Evolutionary conservation across 2,797 vertebrate genomes (phyloP), one percentile per base, ranked within the genome.

Genomic region (Coregonus ussuriensis): DNA sequence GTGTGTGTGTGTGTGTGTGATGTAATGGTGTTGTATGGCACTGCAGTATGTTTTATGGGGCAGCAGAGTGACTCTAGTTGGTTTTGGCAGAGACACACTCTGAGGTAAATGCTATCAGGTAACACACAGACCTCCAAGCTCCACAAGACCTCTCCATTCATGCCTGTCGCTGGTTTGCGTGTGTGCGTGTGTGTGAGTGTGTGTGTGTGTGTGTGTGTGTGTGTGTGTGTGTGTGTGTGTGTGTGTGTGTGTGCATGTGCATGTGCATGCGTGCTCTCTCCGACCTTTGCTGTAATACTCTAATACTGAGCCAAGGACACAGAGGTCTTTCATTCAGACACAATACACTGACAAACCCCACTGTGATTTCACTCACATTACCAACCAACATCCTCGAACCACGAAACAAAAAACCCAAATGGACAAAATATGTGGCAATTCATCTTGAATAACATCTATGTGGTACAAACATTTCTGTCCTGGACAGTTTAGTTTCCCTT

Each of bases 281-380:
- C 82, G 83, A 86, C 86, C 86, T 83, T 81, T 79, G 72, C 21
- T 41, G 75, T 71, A 72, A 83, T 74, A 72, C 81, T 77, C 74
- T 65, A 71, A 80, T 74, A 72, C 13, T 69, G 78, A 79, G 68
- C 35, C 74, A 74, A 21, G 59, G 77, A 65, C 53, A 75, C 65
- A 77, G 77, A 62, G 56, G 68, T 75, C 81, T 83, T 72, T 54
- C 1, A 21, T 4, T 63, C 59, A 63, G 59, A 63, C 59, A 25
- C 21, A 63, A 63, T 25, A 21, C 21, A 11, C 7, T 13, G 62
- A 35, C 51, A 6, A 56, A 65, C 63, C 13, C 72, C 69, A 47
- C 68, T n/a, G 35, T 29, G 11, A 52, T 14, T 4, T 14, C 21
- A 77, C 69, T n/a, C 52, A 25, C n/a, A 41, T 62, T 56, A 37